Evolutionary conservation across 2,888 invertebrate genomes (phyloP), one percentile per base, ranked within the genome.

Genomic region (Aporophyla nigra): DNA sequence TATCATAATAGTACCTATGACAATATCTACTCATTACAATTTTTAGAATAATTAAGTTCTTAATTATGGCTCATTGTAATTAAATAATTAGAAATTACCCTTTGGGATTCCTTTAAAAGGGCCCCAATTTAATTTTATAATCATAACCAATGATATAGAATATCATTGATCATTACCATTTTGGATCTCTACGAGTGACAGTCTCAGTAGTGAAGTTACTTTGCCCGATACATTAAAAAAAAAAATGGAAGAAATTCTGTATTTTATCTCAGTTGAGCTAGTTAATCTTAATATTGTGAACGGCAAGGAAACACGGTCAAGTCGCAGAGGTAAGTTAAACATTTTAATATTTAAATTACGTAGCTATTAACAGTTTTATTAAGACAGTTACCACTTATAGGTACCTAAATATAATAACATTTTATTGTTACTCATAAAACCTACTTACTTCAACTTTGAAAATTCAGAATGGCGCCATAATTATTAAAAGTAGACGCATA

Each of bases 191-290:
- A 3, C 16, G 49, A 73, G 77, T 61, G 54, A 54, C 24, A 46
- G n/a, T 68, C 62, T 5, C 19, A 58, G 14, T 27, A 74, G 40
- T 49, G 40, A n/a, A 40, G 6, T 33, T 33, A 61, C 14, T 24
- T 19, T n/a, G n/a, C 6, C 33, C 0, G 54, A 14, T 21, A 1
- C 2, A 40, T 46, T 46, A 33, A 71, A 53, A 49, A 21, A 6
- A 58, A 24, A 76, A 51, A 84, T 84, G 84, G 84, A 81, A 65
- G 73, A 83, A 65, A 33, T 71, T 49, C 0, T 65, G 5, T 76
- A 84, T 78, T 75, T 58, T 40, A 74, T 78, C 27, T 53, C 76
- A 12, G 59, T 54, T 63, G 53, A 78, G 12, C 24, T 84, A 7
- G 0, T 65, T 46, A 49, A 68, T 54, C 0, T 65, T 46, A 49